phyloP scores from a whole-genome alignment of 2,113 vertebrate genomes.

The Oncorhynchus gorbuscha region DNA sequence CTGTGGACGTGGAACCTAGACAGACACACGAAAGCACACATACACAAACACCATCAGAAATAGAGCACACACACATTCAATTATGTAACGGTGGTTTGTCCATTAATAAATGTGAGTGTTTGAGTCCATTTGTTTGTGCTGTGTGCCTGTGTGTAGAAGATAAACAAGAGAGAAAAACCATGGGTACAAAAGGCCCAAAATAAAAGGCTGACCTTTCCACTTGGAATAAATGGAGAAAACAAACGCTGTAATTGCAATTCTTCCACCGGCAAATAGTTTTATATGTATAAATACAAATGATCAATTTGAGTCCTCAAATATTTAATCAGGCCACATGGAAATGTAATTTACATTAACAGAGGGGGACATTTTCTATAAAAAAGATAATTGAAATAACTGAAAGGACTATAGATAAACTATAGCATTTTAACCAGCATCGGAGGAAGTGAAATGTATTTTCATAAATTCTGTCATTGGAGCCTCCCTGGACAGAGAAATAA shows the following conservation, averaged over 20 bases:
- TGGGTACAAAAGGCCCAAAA: neutral
- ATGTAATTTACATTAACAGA: conserved; percentile 10
- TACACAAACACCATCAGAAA: neutral
- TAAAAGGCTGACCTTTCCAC: neutral
- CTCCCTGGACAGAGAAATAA: neutral
- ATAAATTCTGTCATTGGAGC: neutral
- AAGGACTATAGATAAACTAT: conserved; percentile 6
- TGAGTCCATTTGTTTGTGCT: neutral
- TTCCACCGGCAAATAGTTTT: neutral
- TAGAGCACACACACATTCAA: neutral
- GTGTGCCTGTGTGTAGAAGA: neutral
- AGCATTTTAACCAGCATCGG: neutral
- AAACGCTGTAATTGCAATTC: neutral
- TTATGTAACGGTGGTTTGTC: neutral
- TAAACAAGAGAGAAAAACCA: neutral
- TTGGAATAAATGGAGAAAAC: neutral
- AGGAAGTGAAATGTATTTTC: neutral
- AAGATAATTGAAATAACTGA: conserved; percentile 17
- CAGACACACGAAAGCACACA: conserved; percentile 7
- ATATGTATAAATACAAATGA: neutral
- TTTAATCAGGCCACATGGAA: neutral
- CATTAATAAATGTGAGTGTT: neutral
- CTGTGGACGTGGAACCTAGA: conserved; percentile 89
- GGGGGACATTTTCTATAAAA: conserved; percentile 7
- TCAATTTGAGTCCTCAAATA: neutral